phyloP scores from a whole-genome alignment of 2,113 vertebrate species.

The Pachyramphus minor region DNA sequence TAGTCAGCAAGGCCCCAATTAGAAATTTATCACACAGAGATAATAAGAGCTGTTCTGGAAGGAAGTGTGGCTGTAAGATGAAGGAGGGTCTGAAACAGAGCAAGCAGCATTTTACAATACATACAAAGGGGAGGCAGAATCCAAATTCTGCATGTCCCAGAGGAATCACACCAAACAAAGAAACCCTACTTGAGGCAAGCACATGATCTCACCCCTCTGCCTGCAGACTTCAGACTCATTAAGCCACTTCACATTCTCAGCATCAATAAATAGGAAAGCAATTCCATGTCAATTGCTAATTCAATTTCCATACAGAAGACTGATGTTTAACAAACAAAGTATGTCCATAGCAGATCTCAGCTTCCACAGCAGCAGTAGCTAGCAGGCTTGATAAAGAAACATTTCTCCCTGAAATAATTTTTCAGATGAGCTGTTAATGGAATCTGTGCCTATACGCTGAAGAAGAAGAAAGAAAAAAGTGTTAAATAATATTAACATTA shows the following conservation, averaged over 20 bases:
- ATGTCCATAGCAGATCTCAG: not conserved
- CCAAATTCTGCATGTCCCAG: not conserved
- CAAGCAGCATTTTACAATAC: not conserved
- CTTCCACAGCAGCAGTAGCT: not conserved
- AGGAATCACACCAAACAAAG: slow-evolving; percentile 15
- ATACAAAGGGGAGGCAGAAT: not conserved
- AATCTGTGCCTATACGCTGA: not conserved
- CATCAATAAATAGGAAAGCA: slow-evolving; percentile 20
- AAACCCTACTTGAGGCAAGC: not conserved
- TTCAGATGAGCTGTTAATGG: not conserved
- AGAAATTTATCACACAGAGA: not conserved
- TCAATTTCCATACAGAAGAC: slow-evolving; percentile 1
- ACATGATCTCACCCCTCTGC: not conserved
- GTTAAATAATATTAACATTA: not conserved
- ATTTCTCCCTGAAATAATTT: not conserved
- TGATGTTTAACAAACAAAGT: slow-evolving; percentile 19
- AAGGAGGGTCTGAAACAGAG: not conserved
- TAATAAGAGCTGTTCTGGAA: not conserved
- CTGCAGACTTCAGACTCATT: slow-evolving; percentile 23
- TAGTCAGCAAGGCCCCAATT: not conserved
- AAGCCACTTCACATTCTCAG: slow-evolving; percentile 2
- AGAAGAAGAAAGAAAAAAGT: not conserved
- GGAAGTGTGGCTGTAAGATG: not conserved
- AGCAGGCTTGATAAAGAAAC: not conserved
- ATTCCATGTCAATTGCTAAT: not conserved